Percentiles rank a stretch among this genome's conserved stretches.
These are phyloP conservation scores for Anarhynchus alexandrinus DNA, from an alignment of 2,113 vertebrate species.

Conservation along the genomic window DNA sequence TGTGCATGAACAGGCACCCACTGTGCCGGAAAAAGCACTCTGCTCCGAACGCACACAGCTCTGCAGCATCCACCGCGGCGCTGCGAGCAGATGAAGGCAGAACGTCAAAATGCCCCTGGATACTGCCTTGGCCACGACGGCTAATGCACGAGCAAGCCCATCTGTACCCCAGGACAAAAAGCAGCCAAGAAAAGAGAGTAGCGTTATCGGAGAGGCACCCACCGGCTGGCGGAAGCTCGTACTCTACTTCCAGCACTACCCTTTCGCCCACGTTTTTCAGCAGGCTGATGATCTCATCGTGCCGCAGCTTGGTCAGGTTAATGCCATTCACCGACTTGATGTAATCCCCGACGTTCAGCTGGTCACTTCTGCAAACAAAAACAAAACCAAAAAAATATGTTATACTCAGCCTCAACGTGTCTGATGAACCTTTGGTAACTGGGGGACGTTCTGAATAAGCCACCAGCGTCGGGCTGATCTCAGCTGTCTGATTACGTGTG, in stretches of 20 bases:
- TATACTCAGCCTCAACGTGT: rapidly evolving
- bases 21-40: slow-evolving; percentile 39
- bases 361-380: slow-evolving; percentile 84
- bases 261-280: slow-evolving; percentile 95
- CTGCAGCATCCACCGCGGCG: neutral
- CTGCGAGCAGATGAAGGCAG: neutral
- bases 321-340: slow-evolving; percentile 97
- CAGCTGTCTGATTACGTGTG: neutral
- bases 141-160: neutral
- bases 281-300: slow-evolving; percentile 95
- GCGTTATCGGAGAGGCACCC: slow-evolving; percentile 14
- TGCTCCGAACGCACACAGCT: neutral
- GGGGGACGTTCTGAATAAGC: neutral
- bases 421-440: neutral
- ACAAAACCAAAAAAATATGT: neutral
- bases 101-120: neutral
- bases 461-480: neutral
- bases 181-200: neutral
- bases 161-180: neutral
- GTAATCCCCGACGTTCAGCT: slow-evolving; percentile 94
- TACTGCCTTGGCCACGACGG: neutral
- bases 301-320: slow-evolving; percentile 90
- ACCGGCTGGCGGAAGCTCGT: slow-evolving; percentile 92
- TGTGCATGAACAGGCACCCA: slow-evolving; percentile 57
- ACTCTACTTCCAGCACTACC: slow-evolving; percentile 96